Evolutionary conservation across 2,113 vertebrate species (phyloP), one percentile per base, ranked within the genome.

Genomic region (Turdus rufiventris): DNA sequence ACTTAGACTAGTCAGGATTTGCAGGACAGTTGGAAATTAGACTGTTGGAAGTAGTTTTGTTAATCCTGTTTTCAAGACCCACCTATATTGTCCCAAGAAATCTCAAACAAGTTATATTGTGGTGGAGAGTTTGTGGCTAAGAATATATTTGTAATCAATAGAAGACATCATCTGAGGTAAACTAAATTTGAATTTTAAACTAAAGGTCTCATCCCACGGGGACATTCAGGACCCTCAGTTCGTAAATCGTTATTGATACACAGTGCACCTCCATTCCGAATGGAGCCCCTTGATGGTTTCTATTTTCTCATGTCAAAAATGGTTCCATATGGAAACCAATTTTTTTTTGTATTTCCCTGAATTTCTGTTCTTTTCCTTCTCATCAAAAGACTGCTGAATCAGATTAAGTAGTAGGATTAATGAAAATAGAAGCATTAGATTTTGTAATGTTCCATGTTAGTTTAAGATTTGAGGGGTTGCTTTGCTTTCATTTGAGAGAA

Each of bases 71-170:
- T 95, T 82, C 50, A 92, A 57, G 54, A 88, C 50, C 38, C 9
- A 31, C 33, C 34, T 66, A 10, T 77, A 67, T 38, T 82, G 26
- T 82, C 74, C 74, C 62, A 85, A 62, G 81, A 73, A 94, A 91
- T 91, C 51, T 79, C 70, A 76, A 74, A 72, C n/a, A 57, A 80
- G 62, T 94, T 58, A 19, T 12, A 12, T 72, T 89, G 74, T 94
- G 77, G 42, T 66, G 28, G 42, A 89, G 73, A 81, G 38, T 67
- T 85, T 88, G 65, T 91, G 84, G 84, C 74, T 73, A 75, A 85
- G 93, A 75, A 66, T 76, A 18, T 62, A 42, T 85, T 85, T 82
- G 33, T 93, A 88, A 94, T 96, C 89, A 94, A 82, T 91, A 79
- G 81, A 85, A 45, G 29, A 82, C 71, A 47, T 53, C 88, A 50